A percentile compares a stretch with the other conserved stretches of the same genome.
Evolutionary conservation across 2,113 vertebrate species (phyloP).

Genomic region (Myotis davidii): DNA sequence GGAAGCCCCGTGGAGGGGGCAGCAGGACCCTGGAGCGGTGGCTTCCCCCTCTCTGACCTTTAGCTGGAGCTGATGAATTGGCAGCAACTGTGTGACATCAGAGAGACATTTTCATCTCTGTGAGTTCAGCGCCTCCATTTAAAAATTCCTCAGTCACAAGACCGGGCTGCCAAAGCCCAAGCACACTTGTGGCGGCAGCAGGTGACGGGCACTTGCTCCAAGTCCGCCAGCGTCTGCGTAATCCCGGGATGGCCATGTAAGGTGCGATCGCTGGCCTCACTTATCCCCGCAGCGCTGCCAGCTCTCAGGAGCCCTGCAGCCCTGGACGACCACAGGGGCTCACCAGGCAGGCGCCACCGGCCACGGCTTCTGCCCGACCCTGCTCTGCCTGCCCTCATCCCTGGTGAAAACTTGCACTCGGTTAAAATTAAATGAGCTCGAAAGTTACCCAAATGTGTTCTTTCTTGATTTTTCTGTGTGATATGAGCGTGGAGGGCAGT

Average conservation of each 20-base stretch:
- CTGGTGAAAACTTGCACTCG: neutral
- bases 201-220: constrained; percentile 66
- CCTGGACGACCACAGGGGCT: neutral
- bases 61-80: constrained; percentile 63
- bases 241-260: constrained; percentile 75
- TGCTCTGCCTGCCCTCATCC: neutral
- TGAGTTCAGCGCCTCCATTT: constrained; percentile 76
- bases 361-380: neutral
- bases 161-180: constrained; percentile 25
- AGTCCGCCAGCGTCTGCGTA: constrained; percentile 53
- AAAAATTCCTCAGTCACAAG: constrained; percentile 74
- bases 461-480: neutral
- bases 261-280: constrained; percentile 63
- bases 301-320: neutral
- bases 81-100: constrained; percentile 74
- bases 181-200: constrained; percentile 68
- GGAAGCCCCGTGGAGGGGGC: constrained; percentile 38
- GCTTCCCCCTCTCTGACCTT: constrained; percentile 71
- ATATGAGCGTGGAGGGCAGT: neutral
- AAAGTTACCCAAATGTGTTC: neutral
- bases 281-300: constrained; percentile 48
- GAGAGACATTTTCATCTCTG: constrained; percentile 73
- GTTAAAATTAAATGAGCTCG: neutral
- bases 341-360: neutral
- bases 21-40: neutral